Percentiles rank a stretch among this genome's conserved stretches.
These are phyloP conservation scores for Oncorhynchus gorbuscha DNA, from an alignment of 2,113 vertebrate genomes.

Conservation along the genomic window DNA sequence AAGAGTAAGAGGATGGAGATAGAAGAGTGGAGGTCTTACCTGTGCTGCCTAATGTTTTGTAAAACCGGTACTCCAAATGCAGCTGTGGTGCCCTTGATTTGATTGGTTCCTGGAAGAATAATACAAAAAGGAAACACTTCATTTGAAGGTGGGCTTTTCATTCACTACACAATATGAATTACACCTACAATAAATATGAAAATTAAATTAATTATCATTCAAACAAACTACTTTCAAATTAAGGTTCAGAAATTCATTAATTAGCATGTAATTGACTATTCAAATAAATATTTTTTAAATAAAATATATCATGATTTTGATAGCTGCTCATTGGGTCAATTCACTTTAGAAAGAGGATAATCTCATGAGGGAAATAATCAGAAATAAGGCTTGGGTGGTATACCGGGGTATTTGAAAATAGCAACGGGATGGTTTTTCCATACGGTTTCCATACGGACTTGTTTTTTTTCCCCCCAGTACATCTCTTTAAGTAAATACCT, in stretches of 20 bases:
- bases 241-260: not conserved
- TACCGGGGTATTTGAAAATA: too few relatives aligned
- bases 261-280: not conserved
- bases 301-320: not conserved
- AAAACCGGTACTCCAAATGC: slow-evolving; percentile 90
- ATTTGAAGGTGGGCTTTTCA: not conserved
- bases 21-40: slow-evolving; percentile 66
- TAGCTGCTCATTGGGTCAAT: not conserved
- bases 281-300: not conserved
- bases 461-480: too few relatives aligned
- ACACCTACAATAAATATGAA: not conserved
- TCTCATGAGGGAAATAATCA: not conserved
- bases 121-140: slow-evolving; percentile 14
- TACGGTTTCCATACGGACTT: too few relatives aligned
- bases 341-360: not conserved
- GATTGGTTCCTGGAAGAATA: slow-evolving; percentile 81
- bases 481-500: too few relatives aligned
- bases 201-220: not conserved
- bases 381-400: too few relatives aligned
- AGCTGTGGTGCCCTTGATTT: slow-evolving; percentile 88
- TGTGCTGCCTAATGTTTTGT: slow-evolving; percentile 84
- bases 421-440: too few relatives aligned
- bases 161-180: not conserved
- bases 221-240: not conserved
- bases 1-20: not conserved